These are phyloP conservation scores for Homarus gammarus DNA, from an alignment of 2,888 invertebrate species.

Conservation along the genomic window DNA sequence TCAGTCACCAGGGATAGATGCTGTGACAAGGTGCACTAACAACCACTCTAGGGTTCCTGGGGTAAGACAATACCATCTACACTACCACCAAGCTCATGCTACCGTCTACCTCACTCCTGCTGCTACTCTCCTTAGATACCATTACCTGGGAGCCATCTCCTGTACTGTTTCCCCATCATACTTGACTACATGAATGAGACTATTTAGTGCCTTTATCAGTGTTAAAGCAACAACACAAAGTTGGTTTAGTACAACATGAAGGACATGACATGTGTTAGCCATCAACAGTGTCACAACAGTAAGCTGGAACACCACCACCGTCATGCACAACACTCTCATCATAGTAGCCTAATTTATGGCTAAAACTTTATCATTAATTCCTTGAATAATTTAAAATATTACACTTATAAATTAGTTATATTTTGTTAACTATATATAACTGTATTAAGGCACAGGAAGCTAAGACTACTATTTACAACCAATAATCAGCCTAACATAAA, in stretches of 20 bases:
- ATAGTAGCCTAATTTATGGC: not conserved
- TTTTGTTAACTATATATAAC: too few relatives aligned
- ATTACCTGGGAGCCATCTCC: not conserved
- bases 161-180: not conserved
- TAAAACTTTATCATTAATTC: too few relatives aligned
- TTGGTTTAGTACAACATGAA: not conserved
- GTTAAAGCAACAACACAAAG: not conserved
- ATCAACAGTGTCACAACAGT: not conserved
- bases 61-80: not conserved
- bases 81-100: conserved; percentile 15
- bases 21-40: not conserved
- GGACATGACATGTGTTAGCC: not conserved
- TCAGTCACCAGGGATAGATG: not conserved
- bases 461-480: too few relatives aligned
- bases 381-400: too few relatives aligned
- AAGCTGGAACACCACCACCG: not conserved
- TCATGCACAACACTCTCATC: not conserved
- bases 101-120: not conserved
- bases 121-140: not conserved
- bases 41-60: not conserved
- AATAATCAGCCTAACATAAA: not conserved
- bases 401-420: too few relatives aligned
- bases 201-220: not conserved
- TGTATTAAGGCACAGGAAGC: too few relatives aligned
- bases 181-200: not conserved